Evolutionary conservation across 1,140 invertebrate species (phyloP), one percentile per base, ranked within the genome.

Genomic region (Vollenhovia emeryi): DNA sequence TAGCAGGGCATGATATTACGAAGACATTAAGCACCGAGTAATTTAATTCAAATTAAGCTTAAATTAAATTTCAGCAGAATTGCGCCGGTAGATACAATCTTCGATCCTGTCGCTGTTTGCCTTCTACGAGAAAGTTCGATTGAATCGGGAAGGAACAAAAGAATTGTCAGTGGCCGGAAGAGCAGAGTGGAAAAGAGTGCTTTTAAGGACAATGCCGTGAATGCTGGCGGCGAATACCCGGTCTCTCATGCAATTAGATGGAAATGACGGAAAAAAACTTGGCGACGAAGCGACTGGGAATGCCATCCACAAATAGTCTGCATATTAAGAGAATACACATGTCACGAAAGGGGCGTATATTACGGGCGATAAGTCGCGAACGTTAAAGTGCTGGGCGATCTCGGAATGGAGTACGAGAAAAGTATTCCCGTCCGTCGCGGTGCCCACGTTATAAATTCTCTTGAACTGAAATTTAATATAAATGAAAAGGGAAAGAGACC

Each of bases 181-280:
- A 59, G 5, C 2, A 27, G 18, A 40, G 36, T 9, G 15, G 30
- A 80, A 80, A 68, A 69, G 21, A 69, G 24, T 27, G 48, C 48
- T 79, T 79, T 79, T 79, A 50, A 68, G 13, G 13, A 69, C 33
- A 69, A 55, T 79, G 76, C 76, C 15, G 33, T 68, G 48, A 40
- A 40, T 69, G 6, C n/a, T 33, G 30, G 21, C 9, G 24, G 21
- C 30, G 1, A 45, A 33, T 24, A 18, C 7, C 33, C 36, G n/a
- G 21, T 82, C 59, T 18, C 27, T 33, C 30, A 27, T 69, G 40
- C 43, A 73, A 82, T 73, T 82, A 82, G 40, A 73, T 33, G 13
- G 33, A 6, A 80, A 33, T 21, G 24, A 55, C 62, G 33, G n/a
- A n/a, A 66, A 45, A 57, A 69, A 43, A 71, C 50, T 27, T 33